Evolutionary conservation across 2,888 invertebrate genomes (phyloP), one percentile per base, ranked within the genome.

Genomic region (Lithophane ornitopus): DNA sequence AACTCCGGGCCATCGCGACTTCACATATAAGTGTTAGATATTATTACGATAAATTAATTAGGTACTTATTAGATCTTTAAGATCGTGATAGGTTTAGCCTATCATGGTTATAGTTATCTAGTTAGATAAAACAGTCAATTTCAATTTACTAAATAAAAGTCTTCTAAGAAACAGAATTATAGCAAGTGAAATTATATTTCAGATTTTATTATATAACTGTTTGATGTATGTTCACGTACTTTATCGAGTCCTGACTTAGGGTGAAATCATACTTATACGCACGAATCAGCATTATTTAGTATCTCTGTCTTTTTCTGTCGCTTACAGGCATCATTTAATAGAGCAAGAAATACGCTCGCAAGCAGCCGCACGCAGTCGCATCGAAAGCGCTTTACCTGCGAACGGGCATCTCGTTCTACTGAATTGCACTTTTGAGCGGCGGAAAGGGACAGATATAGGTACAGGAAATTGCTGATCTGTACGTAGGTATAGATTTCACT

Each of bases 121-220:
- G 41, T 44, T 54, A 58, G 39, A 54, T 52, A 54, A 59, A 68
- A 70, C 62, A 65, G 74, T 82, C 70, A 82, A 81, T 74, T 69
- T 49, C 16, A 68, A 54, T 54, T 49, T 44, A 73, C 39, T 70
- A 59, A 74, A 59, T 54, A 16, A 44, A 16, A 61, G n/a, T 58
- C 61, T 1, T 69, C 26, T 39, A 63, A 62, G 12, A 4, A 74
- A 61, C 19, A 28, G 26, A 52, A 56, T 34, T 54, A 54, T 71
- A 80, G 80, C 80, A 76, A 76, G 82, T 70, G 82, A 70, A 83
- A 73, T 82, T 84, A 76, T 74, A 62, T 65, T 61, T n/a, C 19
- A 44, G 26, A 49, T n/a, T 52, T 44, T 44, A 65, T 34, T 70
- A n/a, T 56, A 16, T n/a, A 78, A 26, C 16, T 71, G 63, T 78